Conservation (phyloP, 2,797 vertebrate genomes). For the Oreortyx pictus region DNA sequence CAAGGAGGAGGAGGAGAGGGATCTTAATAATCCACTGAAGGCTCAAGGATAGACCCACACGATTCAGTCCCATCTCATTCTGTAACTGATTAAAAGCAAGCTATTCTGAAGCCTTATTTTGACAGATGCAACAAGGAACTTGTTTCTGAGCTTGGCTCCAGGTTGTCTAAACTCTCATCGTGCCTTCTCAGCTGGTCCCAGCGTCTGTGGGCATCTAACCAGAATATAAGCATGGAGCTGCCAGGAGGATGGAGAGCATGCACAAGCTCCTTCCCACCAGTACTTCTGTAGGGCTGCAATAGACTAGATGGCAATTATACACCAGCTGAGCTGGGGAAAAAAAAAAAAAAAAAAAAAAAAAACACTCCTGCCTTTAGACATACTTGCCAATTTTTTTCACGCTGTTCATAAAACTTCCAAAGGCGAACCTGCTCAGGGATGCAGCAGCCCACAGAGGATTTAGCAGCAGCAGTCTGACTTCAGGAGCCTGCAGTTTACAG, state of each 20-base stretch:
- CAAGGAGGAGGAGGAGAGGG: not conserved
- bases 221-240: not conserved
- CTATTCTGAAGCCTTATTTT: not conserved
- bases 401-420: not conserved
- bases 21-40: not conserved
- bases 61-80: not conserved
- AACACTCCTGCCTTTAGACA: not conserved
- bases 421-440: not conserved
- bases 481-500: not conserved
- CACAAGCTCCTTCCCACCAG: not conserved
- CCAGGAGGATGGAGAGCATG: not conserved
- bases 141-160: not conserved
- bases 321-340: not conserved
- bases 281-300: not conserved
- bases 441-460: not conserved
- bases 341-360: too few relatives aligned
- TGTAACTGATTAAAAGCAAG: not conserved
- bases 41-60: not conserved
- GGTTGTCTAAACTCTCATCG: not conserved
- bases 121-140: not conserved
- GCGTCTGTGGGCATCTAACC: not conserved
- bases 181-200: not conserved
- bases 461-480: not conserved
- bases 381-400: not conserved
- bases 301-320: not conserved